phyloP scores from a whole-genome alignment of 2,797 vertebrate species.

The Coracias cyanogaster region DNA sequence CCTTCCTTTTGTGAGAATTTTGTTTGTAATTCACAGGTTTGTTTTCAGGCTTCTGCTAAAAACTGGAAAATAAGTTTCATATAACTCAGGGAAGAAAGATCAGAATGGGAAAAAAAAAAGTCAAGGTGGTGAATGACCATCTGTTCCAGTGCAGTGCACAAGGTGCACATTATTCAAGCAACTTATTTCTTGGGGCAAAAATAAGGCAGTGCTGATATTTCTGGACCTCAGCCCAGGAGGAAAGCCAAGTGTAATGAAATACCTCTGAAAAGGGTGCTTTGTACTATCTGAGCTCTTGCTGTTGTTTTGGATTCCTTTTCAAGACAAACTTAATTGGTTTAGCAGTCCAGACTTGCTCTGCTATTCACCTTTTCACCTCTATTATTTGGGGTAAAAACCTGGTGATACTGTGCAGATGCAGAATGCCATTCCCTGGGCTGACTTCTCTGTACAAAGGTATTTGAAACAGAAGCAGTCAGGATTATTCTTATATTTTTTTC shows the following conservation, averaged over 20 bases:
- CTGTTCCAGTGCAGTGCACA: neutral
- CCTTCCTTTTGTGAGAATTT: neutral
- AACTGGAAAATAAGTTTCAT: neutral
- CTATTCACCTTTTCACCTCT: neutral
- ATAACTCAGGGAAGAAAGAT: neutral
- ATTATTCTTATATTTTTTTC: neutral
- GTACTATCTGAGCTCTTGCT: neutral
- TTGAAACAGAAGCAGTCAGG: neutral
- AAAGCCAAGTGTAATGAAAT: slow-evolving; percentile 26
- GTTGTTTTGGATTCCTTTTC: slow-evolving; percentile 21
- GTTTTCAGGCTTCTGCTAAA: neutral
- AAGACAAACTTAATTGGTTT: neutral
- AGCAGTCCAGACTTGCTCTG: neutral
- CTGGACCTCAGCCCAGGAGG: neutral
- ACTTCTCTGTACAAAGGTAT: neutral
- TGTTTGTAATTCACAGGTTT: neutral
- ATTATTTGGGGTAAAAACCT: neutral
- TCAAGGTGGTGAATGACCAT: neutral
- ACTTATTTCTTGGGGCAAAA: neutral
- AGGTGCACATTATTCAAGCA: slow-evolving; percentile 10
- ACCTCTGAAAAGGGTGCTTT: slow-evolving; percentile 21
- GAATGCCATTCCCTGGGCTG: neutral
- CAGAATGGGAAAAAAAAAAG: neutral
- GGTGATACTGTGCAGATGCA: neutral
- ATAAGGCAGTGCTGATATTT: neutral